Percentiles rank a stretch among this genome's conserved stretches.
phyloP scores from a whole-genome alignment of 1,140 invertebrate species.

The Lysiphlebus fabarum region DNA sequence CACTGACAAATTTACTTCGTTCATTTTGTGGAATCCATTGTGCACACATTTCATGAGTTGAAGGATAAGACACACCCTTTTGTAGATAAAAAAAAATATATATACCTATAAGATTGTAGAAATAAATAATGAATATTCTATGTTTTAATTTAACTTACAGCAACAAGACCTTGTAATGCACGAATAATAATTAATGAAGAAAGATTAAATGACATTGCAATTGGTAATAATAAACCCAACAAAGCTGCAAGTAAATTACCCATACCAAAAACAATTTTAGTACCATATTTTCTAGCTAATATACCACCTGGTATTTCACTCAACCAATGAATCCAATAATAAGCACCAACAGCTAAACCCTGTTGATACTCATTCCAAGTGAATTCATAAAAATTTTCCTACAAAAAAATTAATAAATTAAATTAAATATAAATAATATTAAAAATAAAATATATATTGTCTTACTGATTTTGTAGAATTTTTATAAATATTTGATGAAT shows the following conservation, averaged over 20 bases:
- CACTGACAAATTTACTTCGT: constrained; percentile 64
- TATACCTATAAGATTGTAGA: too few relatives aligned
- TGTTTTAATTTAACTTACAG: constrained; percentile 53
- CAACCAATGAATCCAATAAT: constrained; percentile 66
- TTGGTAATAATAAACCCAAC: constrained; percentile 64
- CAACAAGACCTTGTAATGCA: constrained; percentile 66
- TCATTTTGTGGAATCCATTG: constrained; percentile 76
- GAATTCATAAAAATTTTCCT: constrained; percentile 45
- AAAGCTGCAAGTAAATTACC: constrained; percentile 64
- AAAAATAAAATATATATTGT: background rate
- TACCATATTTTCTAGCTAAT: constrained; percentile 62
- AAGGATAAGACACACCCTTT: constrained; percentile 73
- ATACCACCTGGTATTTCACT: constrained; percentile 70
- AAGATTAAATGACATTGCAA: constrained; percentile 57
- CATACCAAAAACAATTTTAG: constrained; percentile 63
- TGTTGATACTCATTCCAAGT: constrained; percentile 63
- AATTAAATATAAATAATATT: background rate
- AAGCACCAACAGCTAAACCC: constrained; percentile 62
- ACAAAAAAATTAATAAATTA: background rate
- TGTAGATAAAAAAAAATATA: constrained; percentile 23
- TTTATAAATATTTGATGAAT: background rate
- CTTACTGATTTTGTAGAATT: background rate
- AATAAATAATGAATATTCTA: constrained; percentile 11
- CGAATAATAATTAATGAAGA: constrained; percentile 61
- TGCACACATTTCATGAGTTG: constrained; percentile 70